Base-by-base conservation (phyloP, 53 echinoderm and acorn worm species). In the Hippasteria phrygiana region DNA sequence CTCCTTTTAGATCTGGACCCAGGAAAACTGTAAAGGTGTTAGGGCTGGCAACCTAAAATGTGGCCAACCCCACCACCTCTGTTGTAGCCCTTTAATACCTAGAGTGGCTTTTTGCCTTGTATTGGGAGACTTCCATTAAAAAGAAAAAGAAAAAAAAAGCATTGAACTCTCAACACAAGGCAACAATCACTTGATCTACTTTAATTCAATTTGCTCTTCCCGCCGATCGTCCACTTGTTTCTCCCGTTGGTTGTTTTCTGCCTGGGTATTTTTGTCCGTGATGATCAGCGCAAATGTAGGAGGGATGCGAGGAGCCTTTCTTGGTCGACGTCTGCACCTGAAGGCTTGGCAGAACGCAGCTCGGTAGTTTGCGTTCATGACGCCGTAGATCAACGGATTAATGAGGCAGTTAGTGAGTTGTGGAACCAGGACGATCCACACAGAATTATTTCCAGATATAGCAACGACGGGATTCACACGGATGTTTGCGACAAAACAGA, bases 371-470 rank as follows among this genome's bases (percentile, higher is more conserved):
- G 65, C 63, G 28, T 56, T 81, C 65, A 65, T 81, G 12, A 28
- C 43, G 45, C 81, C 56, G 40, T 81, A 81, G 24, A 81, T 81
- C 16, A 81, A 65, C 29, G 81, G 81, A 64, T 81, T 81, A 3
- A 81, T 34, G 22, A 74, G 20, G 20, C 50, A 48, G 35, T 76
- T 76, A 0, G 20, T 54, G 17, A 76, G 50, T 16, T 76, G 76
- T 14, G 76, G 76, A 14, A 76, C 17, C 17, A 47, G 47, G 3
- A 50, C 47, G 16, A 76, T 53, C 76, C 76, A 76, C 7, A 48
- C 76, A 28, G 48, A 16, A 27, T 47, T 13, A 53, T 20, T 47
- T 3, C 78, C 78, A 24, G 33, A 26, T 7, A 54, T 7, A 16
- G 54, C 22, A 2, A 26, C 26, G 39, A 78, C 22, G 24, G 78